Conservation (phyloP, 2,888 invertebrate species). For the Platypus cylindrus region DNA sequence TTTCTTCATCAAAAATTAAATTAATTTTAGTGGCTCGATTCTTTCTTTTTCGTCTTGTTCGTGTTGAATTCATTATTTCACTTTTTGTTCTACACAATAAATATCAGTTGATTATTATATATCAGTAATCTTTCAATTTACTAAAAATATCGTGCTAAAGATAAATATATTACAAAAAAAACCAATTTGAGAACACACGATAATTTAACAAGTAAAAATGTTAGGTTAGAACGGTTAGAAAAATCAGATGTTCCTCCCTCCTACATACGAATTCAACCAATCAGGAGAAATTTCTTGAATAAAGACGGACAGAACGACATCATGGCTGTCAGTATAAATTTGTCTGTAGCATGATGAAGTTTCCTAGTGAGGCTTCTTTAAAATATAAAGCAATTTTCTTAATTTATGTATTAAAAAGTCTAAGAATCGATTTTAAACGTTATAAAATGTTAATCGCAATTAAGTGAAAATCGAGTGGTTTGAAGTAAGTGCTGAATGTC, state of each 20-base stretch:
- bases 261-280: slow-evolving; percentile 40
- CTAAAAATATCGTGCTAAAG: no score
- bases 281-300: slow-evolving; percentile 54
- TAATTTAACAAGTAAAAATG: no score
- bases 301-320: slow-evolving; percentile 77
- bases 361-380: slow-evolving; percentile 56
- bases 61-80: slow-evolving; percentile 2
- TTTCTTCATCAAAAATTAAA: slow-evolving; percentile 47
- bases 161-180: background rate
- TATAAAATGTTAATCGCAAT: slow-evolving; percentile 27
- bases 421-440: slow-evolving; percentile 23
- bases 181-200: background rate
- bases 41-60: slow-evolving; percentile 29
- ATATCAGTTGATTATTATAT: no score
- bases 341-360: slow-evolving; percentile 75
- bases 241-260: slow-evolving; percentile 15
- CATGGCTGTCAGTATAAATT: slow-evolving; percentile 98
- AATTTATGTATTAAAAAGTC: slow-evolving; percentile 25
- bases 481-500: slow-evolving; percentile 19
- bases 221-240: no score
- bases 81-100: slow-evolving; percentile 1
- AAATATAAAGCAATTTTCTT: slow-evolving; percentile 28
- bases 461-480: slow-evolving; percentile 19
- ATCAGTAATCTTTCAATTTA: no score
- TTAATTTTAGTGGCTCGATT: slow-evolving; percentile 38